A percentile compares a stretch with the other conserved stretches of the same genome.
These are phyloP conservation scores for Junco hyemalis DNA, from an alignment of 2,113 vertebrate genomes.

Conservation along the genomic window DNA sequence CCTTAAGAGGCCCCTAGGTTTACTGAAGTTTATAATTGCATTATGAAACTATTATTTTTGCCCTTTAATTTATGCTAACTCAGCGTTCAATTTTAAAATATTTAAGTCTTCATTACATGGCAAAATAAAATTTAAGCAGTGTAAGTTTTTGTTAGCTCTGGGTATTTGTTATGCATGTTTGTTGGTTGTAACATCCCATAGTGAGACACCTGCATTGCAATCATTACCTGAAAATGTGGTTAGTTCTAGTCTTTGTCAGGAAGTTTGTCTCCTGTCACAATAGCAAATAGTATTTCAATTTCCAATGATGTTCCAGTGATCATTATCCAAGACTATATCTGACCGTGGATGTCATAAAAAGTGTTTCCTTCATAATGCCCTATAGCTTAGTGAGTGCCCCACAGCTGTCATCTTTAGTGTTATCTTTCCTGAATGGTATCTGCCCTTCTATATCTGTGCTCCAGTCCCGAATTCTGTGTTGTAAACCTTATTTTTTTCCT, in stretches of 20 bases:
- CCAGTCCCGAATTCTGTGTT: neutral
- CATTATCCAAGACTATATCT: neutral
- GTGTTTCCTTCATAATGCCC: neutral
- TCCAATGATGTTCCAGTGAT: neutral
- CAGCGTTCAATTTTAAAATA: neutral
- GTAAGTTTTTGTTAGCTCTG: neutral
- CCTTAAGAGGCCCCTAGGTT: neutral
- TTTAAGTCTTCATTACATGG: neutral
- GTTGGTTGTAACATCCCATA: neutral
- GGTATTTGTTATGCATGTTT: accelerated
- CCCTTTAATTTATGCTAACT: neutral
- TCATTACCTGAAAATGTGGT: neutral
- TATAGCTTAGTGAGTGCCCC: neutral
- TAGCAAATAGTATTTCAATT: neutral
- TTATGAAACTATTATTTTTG: neutral
- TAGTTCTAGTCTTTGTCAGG: neutral
- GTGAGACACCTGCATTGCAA: neutral
- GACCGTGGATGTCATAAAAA: neutral
- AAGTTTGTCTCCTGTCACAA: neutral
- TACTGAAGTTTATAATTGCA: neutral
- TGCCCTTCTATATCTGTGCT: neutral
- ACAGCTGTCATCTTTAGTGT: neutral
- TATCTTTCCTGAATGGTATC: neutral
- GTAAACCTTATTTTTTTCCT: neutral
- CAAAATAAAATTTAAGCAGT: neutral